Base-by-base conservation (phyloP, 2,797 vertebrate species). In the Oophaga sylvatica region DNA sequence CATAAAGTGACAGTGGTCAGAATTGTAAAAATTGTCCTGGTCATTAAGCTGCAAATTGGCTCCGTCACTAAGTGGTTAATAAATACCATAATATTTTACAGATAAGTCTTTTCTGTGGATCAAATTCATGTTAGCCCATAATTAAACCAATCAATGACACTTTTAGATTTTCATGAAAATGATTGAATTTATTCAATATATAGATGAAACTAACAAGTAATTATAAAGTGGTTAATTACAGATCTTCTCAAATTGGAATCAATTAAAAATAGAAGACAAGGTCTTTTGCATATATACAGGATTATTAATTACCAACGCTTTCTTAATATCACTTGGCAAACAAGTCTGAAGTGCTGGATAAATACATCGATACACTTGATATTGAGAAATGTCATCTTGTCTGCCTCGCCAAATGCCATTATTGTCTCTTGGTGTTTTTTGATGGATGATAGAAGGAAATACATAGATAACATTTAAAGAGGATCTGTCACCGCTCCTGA, bases 101-200 rank as follows among this genome's bases (percentile, higher is more conserved):
- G 10, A n/a, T 20, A 75, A 75, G 41, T 22, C 11, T 68, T 68
- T 67, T 56, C 7, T 15, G 29, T 17, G 19, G 56, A 56, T 60
- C 53, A 57, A 78, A 78, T 26, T 20, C 10, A 79, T 29, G 16
- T 68, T 9, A 29, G 15, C 80, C 12, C 10, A 29, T 83, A 31
- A 71, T 83, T 53, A 20, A 68, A 71, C 70, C 29, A 71, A 83
- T 83, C 31, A 7, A 20, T 10, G 29, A 82, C 70, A 15, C 48
- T 45, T 56, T 81, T 53, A 81, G 29, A 3, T 16, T 17, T 35
- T 68, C 56, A 68, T 68, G 20, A 63, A 80, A 81, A 70, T 57
- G 35, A 70, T 57, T 5, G 26, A 53, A 68, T 53, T 12, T 70
- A 57, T 53, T 82, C 63, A 68, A 82, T 82, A 56, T 70, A 5